Percentiles rank a stretch among this genome's conserved stretches.
Conservation (phyloP, 2,888 invertebrate species). For the Dastarcus helophoroides region DNA sequence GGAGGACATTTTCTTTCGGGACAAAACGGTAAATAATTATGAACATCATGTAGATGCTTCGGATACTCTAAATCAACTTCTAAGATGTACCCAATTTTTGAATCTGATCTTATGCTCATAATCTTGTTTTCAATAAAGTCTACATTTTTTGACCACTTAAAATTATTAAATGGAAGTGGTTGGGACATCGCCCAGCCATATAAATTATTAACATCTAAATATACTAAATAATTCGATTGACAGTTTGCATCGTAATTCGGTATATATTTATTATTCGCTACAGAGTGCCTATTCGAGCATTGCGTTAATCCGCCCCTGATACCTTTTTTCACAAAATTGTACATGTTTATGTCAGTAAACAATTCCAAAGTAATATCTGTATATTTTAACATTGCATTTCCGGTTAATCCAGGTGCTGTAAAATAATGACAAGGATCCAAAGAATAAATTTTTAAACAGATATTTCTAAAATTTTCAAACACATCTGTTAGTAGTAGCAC, state of each 20-base stretch:
- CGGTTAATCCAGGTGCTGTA: no score
- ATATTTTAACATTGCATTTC: no score
- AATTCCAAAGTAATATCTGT: no score
- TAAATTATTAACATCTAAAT: slow-evolving; percentile 15
- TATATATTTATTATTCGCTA: no score
- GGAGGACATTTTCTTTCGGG: slow-evolving; percentile 9
- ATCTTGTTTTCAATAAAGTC: not conserved
- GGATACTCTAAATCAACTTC: slow-evolving; percentile 17
- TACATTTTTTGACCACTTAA: slow-evolving; percentile 7
- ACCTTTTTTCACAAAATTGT: no score
- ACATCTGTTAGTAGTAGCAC: no score
- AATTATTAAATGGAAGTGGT: slow-evolving; percentile 10
- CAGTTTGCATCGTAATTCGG: slow-evolving; percentile 7
- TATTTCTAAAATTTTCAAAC: no score
- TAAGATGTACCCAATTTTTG: slow-evolving; percentile 8
- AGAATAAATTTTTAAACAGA: no score
- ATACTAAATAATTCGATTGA: slow-evolving; percentile 10
- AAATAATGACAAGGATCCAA: no score
- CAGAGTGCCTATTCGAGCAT: no score
- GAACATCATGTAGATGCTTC: slow-evolving; percentile 12
- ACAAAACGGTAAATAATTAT: slow-evolving; percentile 15
- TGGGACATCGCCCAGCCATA: slow-evolving; percentile 15
- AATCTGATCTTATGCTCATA: slow-evolving; percentile 2
- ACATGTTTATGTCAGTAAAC: no score
- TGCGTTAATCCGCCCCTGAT: no score